A percentile compares a stretch with the other conserved stretches of the same genome.
Conservation (phyloP, 2,888 invertebrate genomes). For the Tetragonisca angustula region DNA sequence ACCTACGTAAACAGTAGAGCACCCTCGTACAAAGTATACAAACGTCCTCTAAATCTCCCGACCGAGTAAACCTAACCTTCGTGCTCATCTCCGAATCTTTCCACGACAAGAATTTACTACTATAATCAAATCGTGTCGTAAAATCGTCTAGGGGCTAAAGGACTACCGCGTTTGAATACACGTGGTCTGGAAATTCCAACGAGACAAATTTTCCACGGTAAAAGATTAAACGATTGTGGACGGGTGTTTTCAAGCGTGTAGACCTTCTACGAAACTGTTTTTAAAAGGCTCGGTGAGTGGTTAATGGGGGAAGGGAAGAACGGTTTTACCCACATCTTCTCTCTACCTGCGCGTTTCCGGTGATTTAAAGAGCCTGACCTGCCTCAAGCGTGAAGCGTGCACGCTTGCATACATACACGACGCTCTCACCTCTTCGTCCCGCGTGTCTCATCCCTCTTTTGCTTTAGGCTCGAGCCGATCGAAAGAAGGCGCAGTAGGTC, state of each 20-base stretch:
- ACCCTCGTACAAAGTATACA: not conserved
- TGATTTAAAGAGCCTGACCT: constrained; percentile 61
- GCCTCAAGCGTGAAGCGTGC: constrained; percentile 56
- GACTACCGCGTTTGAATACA: not conserved
- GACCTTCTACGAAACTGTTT: constrained; percentile 28
- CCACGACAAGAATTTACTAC: not conserved
- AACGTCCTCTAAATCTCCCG: not conserved
- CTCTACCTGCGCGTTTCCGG: constrained; percentile 65
- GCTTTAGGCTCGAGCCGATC: constrained; percentile 20
- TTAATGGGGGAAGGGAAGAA: constrained; percentile 1
- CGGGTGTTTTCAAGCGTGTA: constrained; percentile 1
- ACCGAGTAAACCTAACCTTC: not conserved
- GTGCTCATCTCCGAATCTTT: not conserved
- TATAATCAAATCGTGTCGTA: not conserved
- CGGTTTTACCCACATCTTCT: constrained; percentile 50
- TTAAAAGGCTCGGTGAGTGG: constrained; percentile 33
- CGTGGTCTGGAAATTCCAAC: not conserved
- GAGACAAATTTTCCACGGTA: not conserved
- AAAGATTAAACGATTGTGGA: not conserved
- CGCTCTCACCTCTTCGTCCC: not conserved
- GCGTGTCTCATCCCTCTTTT: not conserved
- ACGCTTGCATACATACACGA: not conserved
- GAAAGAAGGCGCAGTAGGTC: constrained; percentile 29
- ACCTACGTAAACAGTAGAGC: not conserved
- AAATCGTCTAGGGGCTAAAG: not conserved